Evolutionary conservation across 2,888 invertebrate genomes (phyloP), one percentile per base, ranked within the genome.

Genomic region (Eupithecia abbreviata): DNA sequence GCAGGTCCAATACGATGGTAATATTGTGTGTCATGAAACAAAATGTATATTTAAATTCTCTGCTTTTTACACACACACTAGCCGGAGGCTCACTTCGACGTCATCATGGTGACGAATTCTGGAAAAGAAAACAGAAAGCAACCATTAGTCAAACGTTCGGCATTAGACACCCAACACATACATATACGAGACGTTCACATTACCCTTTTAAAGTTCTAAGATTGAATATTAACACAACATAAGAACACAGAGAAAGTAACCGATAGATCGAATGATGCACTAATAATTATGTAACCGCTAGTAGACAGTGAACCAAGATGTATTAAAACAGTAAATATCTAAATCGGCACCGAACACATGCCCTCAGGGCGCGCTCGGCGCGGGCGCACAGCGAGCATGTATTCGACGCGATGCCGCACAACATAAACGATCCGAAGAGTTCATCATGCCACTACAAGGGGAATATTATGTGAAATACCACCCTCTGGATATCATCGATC

Each of bases 91-190:
- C 98, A 98, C 98, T 98, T 98, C 97, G 98, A 98, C 97, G 98
- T 98, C 98, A 98, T 98, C 98, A 98, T 98, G 97, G 98, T 98
- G 97, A 98, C 98, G 97, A 98, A 98, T 97, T 98, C 98, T 98
- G 97, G 55, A 97, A 62, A 62, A 91, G 93, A 92, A 88, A 90
- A 85, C 69, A 69, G 87, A 82, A 78, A 76, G 73, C 75, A 47
- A 6, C 68, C 79, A 86, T 91, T 85, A 91, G 85, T 80, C 42
- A 7, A 68, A 47, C 73, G 79, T 42, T 69, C 12, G 5, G 9
- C 47, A 30, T 30, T 30, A 4, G 69, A 12, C 30, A 51, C 51
- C 71, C 4, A 49, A 15, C 41, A 18, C 62, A 71, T 41, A 68
- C 12, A 76, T 71, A 45, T 67, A 66, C 76, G 66, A 72, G 74